phyloP scores from a whole-genome alignment of 2,888 invertebrate genomes.

The Choreutis nemorana region DNA sequence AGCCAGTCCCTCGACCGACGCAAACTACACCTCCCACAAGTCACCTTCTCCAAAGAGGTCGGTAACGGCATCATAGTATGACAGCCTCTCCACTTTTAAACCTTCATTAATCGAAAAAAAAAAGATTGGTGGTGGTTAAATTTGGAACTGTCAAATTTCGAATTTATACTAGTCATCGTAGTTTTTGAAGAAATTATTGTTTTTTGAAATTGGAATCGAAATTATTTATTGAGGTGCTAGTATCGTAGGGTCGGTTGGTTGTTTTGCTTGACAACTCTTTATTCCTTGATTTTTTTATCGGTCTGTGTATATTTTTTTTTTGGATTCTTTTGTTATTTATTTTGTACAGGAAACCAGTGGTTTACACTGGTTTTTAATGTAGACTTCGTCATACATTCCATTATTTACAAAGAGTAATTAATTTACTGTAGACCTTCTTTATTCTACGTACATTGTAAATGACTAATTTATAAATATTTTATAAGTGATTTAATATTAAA shows the following conservation, averaged over 20 bases:
- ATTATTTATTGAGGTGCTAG: no score
- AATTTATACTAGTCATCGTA: no score
- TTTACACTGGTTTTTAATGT: slow-evolving; percentile 9
- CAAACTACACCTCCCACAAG: slow-evolving; percentile 78
- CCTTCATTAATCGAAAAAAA: no score
- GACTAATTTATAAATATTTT: slow-evolving; percentile 14
- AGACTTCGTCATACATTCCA: slow-evolving; percentile 35
- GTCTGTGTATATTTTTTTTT: not conserved
- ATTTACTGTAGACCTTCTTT: slow-evolving; percentile 9
- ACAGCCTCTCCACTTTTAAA: slow-evolving; percentile 20
- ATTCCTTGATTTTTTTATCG: not conserved
- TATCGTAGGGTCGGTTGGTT: no score
- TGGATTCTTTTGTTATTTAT: slow-evolving; percentile 16
- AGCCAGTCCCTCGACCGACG: slow-evolving; percentile 68
- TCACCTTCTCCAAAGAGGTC: slow-evolving; percentile 91
- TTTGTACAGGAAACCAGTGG: slow-evolving; percentile 12
- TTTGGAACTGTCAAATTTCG: no score
- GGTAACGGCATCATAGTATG: slow-evolving; percentile 87
- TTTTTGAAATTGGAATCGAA: no score
- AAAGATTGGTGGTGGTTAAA: no score
- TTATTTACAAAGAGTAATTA: slow-evolving; percentile 14
- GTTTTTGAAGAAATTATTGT: no score
- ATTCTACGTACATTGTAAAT: not conserved
- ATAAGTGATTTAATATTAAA: slow-evolving; percentile 7
- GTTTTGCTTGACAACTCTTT: no score